Evolutionary conservation across 2,888 invertebrate genomes (phyloP).

Genomic region (Oxycera nigricornis): DNA sequence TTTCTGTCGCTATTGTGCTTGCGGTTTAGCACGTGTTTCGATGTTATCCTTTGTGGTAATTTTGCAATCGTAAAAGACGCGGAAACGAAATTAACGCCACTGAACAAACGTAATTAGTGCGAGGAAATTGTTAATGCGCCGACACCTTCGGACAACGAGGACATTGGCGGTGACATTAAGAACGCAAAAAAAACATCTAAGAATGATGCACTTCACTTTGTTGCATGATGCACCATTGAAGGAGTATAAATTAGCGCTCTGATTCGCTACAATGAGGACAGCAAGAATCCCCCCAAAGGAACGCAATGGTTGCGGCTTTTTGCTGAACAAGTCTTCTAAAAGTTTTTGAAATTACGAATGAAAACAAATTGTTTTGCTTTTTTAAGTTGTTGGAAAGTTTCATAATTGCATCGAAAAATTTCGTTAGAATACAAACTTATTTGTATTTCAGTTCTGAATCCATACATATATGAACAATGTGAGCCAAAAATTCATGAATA

Average conservation of each 20-base stretch:
- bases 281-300: too few species aligned
- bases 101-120: conserved; percentile 45
- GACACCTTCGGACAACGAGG: conserved; percentile 42
- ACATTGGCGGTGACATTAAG: background rate
- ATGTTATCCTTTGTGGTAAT: conserved; percentile 40
- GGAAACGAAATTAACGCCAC: conserved; percentile 47
- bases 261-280: too few species aligned
- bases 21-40: conserved; percentile 37
- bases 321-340: too few species aligned
- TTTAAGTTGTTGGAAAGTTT: too few species aligned
- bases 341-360: too few species aligned
- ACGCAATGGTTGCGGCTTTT: too few species aligned
- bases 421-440: too few species aligned
- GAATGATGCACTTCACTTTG: background rate
- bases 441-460: too few species aligned
- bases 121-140: conserved; percentile 40
- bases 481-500: too few species aligned
- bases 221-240: background rate
- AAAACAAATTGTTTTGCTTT: too few species aligned
- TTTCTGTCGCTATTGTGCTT: conserved; percentile 18
- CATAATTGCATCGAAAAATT: too few species aligned
- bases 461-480: too few species aligned
- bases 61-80: conserved; percentile 44
- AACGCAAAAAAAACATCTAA: background rate
- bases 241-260: background rate